Base-by-base conservation (phyloP, 2,113 vertebrate species). In the Triplophysa tibetana region DNA sequence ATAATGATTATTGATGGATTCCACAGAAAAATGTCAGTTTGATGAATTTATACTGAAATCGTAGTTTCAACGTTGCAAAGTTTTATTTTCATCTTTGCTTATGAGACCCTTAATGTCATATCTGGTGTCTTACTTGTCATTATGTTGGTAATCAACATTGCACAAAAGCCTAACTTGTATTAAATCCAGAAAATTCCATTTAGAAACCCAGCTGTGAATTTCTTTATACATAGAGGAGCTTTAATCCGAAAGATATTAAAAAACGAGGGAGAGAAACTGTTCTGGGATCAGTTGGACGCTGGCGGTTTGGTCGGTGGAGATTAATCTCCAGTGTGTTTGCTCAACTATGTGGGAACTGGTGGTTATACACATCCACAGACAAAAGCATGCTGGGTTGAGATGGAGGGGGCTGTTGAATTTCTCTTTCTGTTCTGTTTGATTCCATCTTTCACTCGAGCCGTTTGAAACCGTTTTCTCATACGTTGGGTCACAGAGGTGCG, bases 191-290 rank as follows among this genome's bases (percentile, higher is more conserved):
- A 50, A 12, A 13, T 13, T 50, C 48, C 48, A 13, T 50, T 50
- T 13, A 52, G 50, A 52, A 52, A 17, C 50, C 50, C 50, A 17
- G 50, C 50, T 17, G 50, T 54, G 14, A 16, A 17, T 17, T 54
- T 73, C 29, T 70, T 88, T 84, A 86, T 85, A 90, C 86, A 86
- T 89, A 85, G 87, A 86, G 89, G 87, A 88, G 82, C 88, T 82
- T 84, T 86, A 87, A 90, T 90, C 87, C 89, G 90, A 92, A 54
- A 45, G 45, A 78, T 62, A 29, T 66, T 74, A 74, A 65, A 61
- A 16, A 79, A 17, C 3, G 29, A 62, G 52, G 26, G 26, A 38
- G 6, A 33, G 63, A 16, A 66, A 43, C 41, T 64, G 62, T 23
- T 38, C 63, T 78, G 52, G 45, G 69, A 66, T 73, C 78, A 64